A percentile compares a stretch with the other conserved stretches of the same genome.
phyloP scores from a whole-genome alignment of 2,113 vertebrate genomes.

The Anolis sagrei region DNA sequence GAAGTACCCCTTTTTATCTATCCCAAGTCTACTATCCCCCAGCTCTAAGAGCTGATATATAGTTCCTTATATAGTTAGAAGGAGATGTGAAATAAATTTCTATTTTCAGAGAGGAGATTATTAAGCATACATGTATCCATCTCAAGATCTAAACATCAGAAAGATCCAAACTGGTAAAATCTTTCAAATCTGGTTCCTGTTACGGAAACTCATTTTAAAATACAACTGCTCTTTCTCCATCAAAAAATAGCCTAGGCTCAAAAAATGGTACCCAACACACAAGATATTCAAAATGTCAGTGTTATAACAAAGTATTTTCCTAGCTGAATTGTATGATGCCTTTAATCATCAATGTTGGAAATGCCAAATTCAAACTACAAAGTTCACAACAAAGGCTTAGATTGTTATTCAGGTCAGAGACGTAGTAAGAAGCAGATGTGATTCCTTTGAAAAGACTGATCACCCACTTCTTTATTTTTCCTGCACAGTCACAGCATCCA shows the following conservation, averaged over 20 bases:
- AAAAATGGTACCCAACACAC: neutral
- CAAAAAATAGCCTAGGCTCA: neutral
- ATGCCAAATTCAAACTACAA: slow-evolving; percentile 28
- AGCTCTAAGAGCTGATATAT: no score
- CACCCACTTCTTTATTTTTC: neutral
- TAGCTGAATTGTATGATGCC: slow-evolving; percentile 29
- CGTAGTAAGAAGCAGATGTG: slow-evolving; percentile 29
- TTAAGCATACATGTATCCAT: neutral
- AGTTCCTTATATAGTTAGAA: neutral
- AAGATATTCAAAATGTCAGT: neutral
- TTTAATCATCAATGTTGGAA: slow-evolving; percentile 26
- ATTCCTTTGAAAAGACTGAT: slow-evolving; percentile 23
- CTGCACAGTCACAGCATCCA: slow-evolving; percentile 17
- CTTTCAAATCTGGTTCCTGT: neutral
- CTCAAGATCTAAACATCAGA: neutral
- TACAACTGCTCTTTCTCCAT: neutral
- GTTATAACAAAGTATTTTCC: slow-evolving; percentile 39
- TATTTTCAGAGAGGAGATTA: neutral
- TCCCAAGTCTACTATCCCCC: no score
- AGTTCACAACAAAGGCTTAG: slow-evolving; percentile 33
- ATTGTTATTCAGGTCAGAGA: neutral
- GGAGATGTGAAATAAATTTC: slow-evolving; percentile 1
- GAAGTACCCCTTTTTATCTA: no score
- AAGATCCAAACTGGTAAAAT: neutral
- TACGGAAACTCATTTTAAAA: neutral